Conservation (phyloP, 2,797 vertebrate genomes). For the Lagocephalus sceleratus region DNA sequence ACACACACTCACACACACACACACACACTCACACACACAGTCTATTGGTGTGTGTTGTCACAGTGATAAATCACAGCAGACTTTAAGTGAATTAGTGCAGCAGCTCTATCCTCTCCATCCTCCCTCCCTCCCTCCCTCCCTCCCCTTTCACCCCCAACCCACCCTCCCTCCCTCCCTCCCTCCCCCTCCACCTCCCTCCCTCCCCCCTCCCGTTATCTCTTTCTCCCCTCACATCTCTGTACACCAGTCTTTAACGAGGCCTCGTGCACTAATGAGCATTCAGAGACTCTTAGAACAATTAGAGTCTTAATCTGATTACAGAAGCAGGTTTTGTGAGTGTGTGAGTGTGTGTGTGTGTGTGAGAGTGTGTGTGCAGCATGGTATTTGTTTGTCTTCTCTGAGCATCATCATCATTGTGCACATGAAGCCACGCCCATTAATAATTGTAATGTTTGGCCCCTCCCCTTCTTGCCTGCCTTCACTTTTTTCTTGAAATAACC, state of each 20-base stretch:
- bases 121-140: slow-evolving; percentile 10
- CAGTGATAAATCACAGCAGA: slow-evolving; percentile 90
- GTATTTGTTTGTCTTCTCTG: no score
- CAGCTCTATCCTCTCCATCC: slow-evolving; percentile 77
- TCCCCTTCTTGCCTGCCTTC: no score
- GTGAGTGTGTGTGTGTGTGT: slow-evolving; percentile 52
- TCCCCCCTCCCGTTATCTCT: no score
- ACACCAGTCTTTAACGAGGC: slow-evolving; percentile 46
- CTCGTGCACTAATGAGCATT: slow-evolving; percentile 51
- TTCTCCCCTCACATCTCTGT: no score
- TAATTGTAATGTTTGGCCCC: slow-evolving; percentile 49
- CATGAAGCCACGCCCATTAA: no score
- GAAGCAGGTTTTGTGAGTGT: background rate
- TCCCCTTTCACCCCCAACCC: slow-evolving; percentile 1
- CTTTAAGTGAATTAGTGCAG: slow-evolving; percentile 92
- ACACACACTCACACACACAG: slow-evolving; percentile 55
- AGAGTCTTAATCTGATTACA: slow-evolving; percentile 37
- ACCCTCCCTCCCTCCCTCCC: background rate
- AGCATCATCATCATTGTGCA: slow-evolving; percentile 21
- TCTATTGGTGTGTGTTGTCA: slow-evolving; percentile 87
- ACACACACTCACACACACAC: slow-evolving; percentile 48
- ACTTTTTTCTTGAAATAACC: no score
- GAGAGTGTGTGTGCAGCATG: slow-evolving; percentile 39
- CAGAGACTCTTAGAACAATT: slow-evolving; percentile 55
- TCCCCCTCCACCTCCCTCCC: no score